These are phyloP conservation scores for Eidolon helvum DNA, from an alignment of 2,113 vertebrate species.

Conservation along the genomic window DNA sequence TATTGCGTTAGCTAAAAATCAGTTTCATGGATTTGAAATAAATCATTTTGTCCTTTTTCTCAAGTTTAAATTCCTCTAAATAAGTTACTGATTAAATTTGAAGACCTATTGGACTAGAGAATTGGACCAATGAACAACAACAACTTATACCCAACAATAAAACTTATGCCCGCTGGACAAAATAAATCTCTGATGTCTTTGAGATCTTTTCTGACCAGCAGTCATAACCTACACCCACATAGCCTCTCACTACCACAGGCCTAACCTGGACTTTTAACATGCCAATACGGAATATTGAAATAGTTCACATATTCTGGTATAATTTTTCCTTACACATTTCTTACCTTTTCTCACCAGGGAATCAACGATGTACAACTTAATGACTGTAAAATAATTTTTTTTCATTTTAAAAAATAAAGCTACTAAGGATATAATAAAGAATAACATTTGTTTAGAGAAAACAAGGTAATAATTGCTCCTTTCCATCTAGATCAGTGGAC, in stretches of 20 bases:
- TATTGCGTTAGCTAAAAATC: slow-evolving; percentile 12
- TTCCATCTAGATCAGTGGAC: slow-evolving; percentile 4
- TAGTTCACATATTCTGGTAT: neutral
- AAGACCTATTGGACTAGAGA: neutral
- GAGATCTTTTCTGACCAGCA: neutral
- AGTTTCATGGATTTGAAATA: neutral
- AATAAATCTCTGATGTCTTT: neutral
- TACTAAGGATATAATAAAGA: slow-evolving; percentile 50
- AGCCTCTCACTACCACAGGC: neutral
- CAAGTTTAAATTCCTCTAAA: neutral
- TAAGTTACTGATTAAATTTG: slow-evolving; percentile 21
- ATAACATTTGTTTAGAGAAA: slow-evolving; percentile 35
- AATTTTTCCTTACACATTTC: neutral
- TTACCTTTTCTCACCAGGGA: slow-evolving; percentile 14
- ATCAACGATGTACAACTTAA: slow-evolving; percentile 29
- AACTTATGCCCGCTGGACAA: neutral
- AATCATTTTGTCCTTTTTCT: neutral
- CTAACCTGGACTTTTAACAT: slow-evolving; percentile 14
- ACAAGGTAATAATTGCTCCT: slow-evolving; percentile 41
- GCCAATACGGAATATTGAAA: neutral
- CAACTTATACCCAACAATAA: neutral
- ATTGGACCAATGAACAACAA: neutral
- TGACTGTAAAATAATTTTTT: slow-evolving; percentile 36
- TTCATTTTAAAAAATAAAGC: slow-evolving; percentile 40
- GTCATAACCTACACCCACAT: neutral